phyloP scores from a whole-genome alignment of 2,113 vertebrate species.

The Silurus glanis region DNA sequence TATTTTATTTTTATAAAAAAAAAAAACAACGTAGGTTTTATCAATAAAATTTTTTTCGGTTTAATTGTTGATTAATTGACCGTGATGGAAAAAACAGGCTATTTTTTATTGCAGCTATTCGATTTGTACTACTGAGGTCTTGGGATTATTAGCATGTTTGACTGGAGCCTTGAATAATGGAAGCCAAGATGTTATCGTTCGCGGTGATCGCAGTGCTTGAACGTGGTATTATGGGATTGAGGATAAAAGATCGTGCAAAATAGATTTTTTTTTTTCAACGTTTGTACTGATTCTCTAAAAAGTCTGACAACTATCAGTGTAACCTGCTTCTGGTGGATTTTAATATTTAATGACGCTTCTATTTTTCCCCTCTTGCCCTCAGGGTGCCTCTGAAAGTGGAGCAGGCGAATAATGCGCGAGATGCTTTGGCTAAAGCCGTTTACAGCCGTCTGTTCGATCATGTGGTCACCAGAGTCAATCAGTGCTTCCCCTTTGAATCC shows the following conservation, averaged over 20 bases:
- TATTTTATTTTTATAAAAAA: background rate
- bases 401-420: conserved; percentile 93
- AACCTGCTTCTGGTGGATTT: background rate
- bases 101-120: no score
- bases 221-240: background rate
- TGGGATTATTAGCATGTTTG: no score
- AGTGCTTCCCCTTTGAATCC: conserved; percentile 93
- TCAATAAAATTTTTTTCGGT: no score
- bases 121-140: no score
- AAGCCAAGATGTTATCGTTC: no score
- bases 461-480: conserved; percentile 93
- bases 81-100: no score
- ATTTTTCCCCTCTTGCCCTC: conserved; percentile 12
- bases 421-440: conserved; percentile 93
- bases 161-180: no score
- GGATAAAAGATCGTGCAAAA: no score
- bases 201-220: background rate
- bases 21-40: no score
- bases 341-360: background rate
- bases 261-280: no score
- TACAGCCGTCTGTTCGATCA: conserved; percentile 97
- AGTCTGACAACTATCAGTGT: background rate
- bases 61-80: no score
- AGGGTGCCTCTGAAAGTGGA: conserved; percentile 97
- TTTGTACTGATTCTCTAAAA: background rate